A percentile compares a stretch with the other conserved stretches of the same genome.
These are phyloP conservation scores for Zosterops hypoxanthus DNA, from an alignment of 2,113 vertebrate species.

Conservation along the genomic window DNA sequence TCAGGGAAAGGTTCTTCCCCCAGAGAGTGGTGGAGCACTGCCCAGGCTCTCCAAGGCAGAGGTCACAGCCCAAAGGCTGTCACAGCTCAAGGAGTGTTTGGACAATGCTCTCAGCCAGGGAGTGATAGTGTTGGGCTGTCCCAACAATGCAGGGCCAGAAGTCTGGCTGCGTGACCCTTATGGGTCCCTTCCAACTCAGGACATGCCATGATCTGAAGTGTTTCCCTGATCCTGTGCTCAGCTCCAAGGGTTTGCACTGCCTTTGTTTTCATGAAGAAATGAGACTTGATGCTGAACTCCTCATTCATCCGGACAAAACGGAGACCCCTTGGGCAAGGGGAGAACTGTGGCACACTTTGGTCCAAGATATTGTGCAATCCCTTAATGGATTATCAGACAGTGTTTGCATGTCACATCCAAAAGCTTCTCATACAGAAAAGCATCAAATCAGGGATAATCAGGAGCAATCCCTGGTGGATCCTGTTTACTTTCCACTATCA, in stretches of 20 bases:
- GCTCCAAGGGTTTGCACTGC: background rate
- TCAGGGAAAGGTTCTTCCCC: background rate
- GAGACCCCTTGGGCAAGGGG: background rate
- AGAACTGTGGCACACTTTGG: background rate
- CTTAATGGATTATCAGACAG: accelerated
- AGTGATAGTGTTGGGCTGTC: background rate
- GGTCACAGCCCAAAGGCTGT: background rate
- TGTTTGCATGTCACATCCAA: background rate
- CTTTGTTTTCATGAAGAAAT: background rate
- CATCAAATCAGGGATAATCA: background rate
- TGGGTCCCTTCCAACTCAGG: background rate
- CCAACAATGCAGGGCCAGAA: background rate
- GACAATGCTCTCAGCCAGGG: background rate
- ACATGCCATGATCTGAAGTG: background rate
- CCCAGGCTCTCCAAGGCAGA: background rate
- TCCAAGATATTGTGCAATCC: background rate
- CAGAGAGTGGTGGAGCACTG: background rate
- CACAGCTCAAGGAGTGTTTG: background rate
- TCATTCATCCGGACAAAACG: background rate
- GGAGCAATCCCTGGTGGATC: background rate
- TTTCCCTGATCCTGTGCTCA: background rate
- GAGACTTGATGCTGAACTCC: background rate
- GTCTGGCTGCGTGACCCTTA: too few relatives aligned
- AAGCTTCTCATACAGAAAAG: background rate
- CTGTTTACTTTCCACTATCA: background rate